A percentile compares a stretch with the other conserved stretches of the same genome.
Evolutionary conservation across 2,113 vertebrate genomes (phyloP).

Genomic region (Hippocampus comes): DNA sequence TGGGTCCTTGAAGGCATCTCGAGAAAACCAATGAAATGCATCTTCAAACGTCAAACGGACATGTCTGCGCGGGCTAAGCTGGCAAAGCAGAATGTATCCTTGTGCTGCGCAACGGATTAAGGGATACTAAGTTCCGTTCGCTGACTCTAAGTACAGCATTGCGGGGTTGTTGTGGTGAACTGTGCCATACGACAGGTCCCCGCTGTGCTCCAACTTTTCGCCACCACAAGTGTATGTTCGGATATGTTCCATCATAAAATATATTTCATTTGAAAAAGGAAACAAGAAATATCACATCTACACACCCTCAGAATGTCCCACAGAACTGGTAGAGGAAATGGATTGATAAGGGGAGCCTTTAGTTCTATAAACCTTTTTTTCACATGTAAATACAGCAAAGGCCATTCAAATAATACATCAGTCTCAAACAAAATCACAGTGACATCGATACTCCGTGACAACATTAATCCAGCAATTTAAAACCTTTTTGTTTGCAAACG

Average conservation of each 20-base stretch:
- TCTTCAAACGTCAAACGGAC: constrained; percentile 70
- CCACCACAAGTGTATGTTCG: constrained; percentile 32
- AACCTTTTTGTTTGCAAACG: constrained; percentile 55
- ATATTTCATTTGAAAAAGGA: constrained; percentile 8
- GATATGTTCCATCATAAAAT: constrained; percentile 9
- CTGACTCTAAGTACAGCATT: constrained; percentile 45
- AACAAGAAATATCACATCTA: not conserved
- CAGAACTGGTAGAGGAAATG: too few relatives aligned
- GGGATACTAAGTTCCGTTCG: constrained; percentile 50
- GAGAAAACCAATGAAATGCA: constrained; percentile 61
- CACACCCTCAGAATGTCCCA: too few relatives aligned
- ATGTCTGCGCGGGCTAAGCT: constrained; percentile 62
- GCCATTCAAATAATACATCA: constrained; percentile 33
- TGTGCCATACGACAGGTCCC: constrained; percentile 42
- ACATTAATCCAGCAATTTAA: constrained; percentile 63
- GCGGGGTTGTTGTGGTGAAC: constrained; percentile 62
- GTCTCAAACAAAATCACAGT: constrained; percentile 48
- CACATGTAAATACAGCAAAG: too few relatives aligned
- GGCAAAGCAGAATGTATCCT: constrained; percentile 30
- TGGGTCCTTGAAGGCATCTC: constrained; percentile 49
- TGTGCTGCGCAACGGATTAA: constrained; percentile 13
- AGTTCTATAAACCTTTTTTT: too few relatives aligned
- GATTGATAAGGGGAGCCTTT: too few relatives aligned
- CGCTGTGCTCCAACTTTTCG: constrained; percentile 9
- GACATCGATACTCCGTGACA: constrained; percentile 44